These are phyloP conservation scores for Megalurothrips usitatus DNA, from an alignment of 2,888 invertebrate species.

Conservation along the genomic window DNA sequence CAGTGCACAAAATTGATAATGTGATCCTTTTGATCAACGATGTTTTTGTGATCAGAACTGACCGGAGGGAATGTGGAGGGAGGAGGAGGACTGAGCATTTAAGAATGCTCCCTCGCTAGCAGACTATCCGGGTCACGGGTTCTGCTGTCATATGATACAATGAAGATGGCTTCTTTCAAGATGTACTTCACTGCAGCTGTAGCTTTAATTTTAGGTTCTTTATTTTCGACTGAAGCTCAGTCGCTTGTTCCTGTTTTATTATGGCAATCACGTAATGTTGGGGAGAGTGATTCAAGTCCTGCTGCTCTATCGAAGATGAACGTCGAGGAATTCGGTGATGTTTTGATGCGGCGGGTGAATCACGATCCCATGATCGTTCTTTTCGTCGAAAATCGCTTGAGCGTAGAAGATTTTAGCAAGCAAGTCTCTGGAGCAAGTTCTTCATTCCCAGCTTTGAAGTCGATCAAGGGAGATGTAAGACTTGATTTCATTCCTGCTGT, in stretches of 20 bases:
- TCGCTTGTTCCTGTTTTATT: conserved; percentile 37
- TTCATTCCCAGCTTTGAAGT: conserved; percentile 37
- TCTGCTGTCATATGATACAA: conserved; percentile 25
- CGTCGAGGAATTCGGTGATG: conserved; percentile 37
- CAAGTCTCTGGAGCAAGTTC: conserved; percentile 47
- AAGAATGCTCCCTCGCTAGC: not conserved
- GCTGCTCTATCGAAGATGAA: conserved; percentile 37
- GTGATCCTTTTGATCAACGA: no score
- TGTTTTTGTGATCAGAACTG: no score
- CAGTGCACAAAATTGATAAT: no score
- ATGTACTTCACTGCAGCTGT: conserved; percentile 17
- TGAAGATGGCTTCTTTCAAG: conserved; percentile 24
- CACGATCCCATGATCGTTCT: conserved; percentile 49
- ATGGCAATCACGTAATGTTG: conserved; percentile 38
- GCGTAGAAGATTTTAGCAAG: conserved; percentile 56
- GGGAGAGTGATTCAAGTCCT: conserved; percentile 35
- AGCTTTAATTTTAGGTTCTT: conserved; percentile 13
- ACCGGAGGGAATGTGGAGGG: no score
- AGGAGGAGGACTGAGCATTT: no score
- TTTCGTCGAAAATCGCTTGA: conserved; percentile 54
- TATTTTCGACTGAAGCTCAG: conserved; percentile 12
- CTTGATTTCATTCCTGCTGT: conserved; percentile 37
- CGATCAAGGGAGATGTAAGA: conserved; percentile 37
- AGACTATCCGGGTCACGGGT: conserved; percentile 23
- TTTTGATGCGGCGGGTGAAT: conserved; percentile 46